Evolutionary conservation across 30 jellyfish, hydroid and myxozoan species (phyloP).

Genomic region (Catostylus mosaicus): DNA sequence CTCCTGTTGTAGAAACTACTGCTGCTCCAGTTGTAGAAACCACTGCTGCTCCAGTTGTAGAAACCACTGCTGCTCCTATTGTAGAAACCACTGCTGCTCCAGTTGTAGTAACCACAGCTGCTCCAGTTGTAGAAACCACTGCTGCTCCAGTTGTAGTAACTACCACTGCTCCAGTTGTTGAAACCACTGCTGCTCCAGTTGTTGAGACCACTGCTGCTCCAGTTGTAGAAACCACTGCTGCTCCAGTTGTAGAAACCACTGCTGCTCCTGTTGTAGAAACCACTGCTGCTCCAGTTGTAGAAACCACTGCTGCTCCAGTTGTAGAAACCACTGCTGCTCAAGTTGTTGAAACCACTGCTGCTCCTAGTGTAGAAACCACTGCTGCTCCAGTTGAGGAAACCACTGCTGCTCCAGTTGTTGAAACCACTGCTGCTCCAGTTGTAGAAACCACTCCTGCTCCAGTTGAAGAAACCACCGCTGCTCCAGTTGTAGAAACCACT

Average conservation of each 20-base stretch:
- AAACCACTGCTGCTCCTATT: slow-evolving; percentile 14
- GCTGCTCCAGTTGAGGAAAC: background rate
- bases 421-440: background rate
- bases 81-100: slow-evolving; percentile 13
- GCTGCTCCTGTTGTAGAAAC: background rate
- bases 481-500: background rate
- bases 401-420: background rate
- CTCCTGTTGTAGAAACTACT: background rate
- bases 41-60: slow-evolving; percentile 8
- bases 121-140: background rate
- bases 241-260: background rate
- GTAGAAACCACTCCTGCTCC: background rate
- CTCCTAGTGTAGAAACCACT: background rate
- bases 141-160: slow-evolving; percentile 12
- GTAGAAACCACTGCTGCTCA: background rate
- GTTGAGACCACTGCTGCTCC: background rate
- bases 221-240: background rate
- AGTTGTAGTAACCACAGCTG: slow-evolving; percentile 24
- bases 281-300: background rate
- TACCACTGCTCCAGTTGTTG: background rate
- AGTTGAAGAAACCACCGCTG: background rate
- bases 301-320: background rate
- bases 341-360: background rate
- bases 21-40: background rate
- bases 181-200: slow-evolving; percentile 36